These are phyloP conservation scores for Trematomus loennbergii DNA, from an alignment of 2,113 vertebrate genomes.

Conservation along the genomic window DNA sequence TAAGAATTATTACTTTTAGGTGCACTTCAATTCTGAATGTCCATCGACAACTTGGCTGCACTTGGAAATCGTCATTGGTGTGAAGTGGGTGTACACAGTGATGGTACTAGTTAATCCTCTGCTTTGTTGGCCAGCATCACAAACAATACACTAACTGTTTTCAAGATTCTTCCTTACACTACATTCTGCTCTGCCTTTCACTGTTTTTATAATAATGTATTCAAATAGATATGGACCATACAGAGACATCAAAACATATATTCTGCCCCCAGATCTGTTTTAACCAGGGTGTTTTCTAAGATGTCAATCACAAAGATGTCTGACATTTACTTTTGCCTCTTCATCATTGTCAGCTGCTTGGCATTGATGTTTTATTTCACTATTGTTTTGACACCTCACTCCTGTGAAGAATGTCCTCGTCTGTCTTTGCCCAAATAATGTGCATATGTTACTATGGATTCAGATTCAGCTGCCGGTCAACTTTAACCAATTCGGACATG, in stretches of 20 bases:
- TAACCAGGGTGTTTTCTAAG: constrained; percentile 6
- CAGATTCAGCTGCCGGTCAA: neutral
- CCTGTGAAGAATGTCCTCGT: neutral
- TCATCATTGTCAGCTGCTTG: neutral
- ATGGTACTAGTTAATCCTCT: neutral
- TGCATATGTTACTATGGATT: neutral
- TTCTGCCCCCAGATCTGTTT: neutral
- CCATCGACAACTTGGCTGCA: neutral
- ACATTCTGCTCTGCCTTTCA: neutral
- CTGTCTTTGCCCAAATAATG: neutral
- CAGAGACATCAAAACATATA: neutral
- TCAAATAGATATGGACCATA: neutral
- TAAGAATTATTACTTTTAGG: neutral
- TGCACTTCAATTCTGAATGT: neutral
- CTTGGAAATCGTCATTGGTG: constrained; percentile 7
- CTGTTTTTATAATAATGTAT: neutral
- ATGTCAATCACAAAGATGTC: neutral
- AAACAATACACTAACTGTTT: neutral
- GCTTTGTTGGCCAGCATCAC: neutral
- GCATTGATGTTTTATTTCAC: neutral
- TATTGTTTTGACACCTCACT: neutral
- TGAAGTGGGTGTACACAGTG: constrained; percentile 15
- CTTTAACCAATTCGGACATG: neutral
- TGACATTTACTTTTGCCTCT: constrained; percentile 8
- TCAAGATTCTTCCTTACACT: neutral